phyloP scores from a whole-genome alignment of 2,888 invertebrate species.

The Arge pagana region DNA sequence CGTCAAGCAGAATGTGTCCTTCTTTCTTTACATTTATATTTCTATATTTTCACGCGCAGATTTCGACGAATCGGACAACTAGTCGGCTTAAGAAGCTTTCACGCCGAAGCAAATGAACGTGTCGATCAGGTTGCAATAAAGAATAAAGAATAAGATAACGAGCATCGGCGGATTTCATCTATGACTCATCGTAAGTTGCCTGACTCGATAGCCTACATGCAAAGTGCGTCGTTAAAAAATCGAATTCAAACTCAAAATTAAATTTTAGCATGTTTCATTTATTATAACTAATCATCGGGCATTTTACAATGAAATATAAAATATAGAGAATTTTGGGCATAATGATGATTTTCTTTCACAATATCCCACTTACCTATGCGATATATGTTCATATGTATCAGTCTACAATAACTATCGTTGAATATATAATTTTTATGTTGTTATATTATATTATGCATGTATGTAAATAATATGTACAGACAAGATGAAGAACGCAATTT shows the following conservation, averaged over 20 bases:
- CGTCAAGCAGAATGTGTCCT: background rate
- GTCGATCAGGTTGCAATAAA: background rate
- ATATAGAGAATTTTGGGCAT: conserved; percentile 39
- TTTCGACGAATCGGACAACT: too few species aligned
- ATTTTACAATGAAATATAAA: conserved; percentile 49
- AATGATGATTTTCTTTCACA: conserved; percentile 27
- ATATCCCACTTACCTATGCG: conserved; percentile 31
- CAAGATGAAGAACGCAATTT: conserved; percentile 26
- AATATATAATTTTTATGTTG: conserved; percentile 37
- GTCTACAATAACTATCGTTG: conserved; percentile 41
- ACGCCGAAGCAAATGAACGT: background rate
- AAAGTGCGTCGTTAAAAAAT: conserved; percentile 22
- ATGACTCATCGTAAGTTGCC: background rate
- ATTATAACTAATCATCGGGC: conserved; percentile 42
- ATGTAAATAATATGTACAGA: conserved; percentile 41
- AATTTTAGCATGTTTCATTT: conserved; percentile 43
- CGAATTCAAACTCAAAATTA: conserved; percentile 34
- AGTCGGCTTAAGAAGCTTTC: conserved; percentile 22
- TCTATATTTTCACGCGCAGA: background rate
- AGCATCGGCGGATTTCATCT: background rate
- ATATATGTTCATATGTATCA: conserved; percentile 33
- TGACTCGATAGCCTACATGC: background rate
- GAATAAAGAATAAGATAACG: conserved; percentile 3
- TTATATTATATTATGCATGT: conserved; percentile 44
- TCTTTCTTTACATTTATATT: background rate